Base-by-base conservation (phyloP, 2,797 vertebrate genomes). In the Cryptoblepharus egeriae region DNA sequence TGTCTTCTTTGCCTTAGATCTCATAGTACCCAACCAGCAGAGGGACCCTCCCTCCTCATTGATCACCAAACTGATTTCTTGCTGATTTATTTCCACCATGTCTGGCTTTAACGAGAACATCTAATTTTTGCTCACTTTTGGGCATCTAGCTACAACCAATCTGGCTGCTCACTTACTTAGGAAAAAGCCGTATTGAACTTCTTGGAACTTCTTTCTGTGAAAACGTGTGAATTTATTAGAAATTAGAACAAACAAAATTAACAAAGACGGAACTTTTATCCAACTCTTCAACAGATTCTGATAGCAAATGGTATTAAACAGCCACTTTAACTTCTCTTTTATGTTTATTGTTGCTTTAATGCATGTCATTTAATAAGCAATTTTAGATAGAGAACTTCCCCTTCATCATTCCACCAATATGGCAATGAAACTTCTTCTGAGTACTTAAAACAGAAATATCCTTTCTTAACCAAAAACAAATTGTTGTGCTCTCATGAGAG, bases 11-110 rank as follows among this genome's bases (percentile, higher is more conserved):
- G 52, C 83, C 88, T 75, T 26, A 90, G 88, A 74, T 84, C 83
- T 93, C 91, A 93, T 90, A 92, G 85, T 52, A 82, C 79, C 30
- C 68, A 85, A 87, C 60, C 81, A 90, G 72, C 60, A 79, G 81
- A 80, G 84, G 76, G 81, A 79, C 80, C 80, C 83, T 88, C 81
- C 75, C 74, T 93, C 76, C 72, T 72, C 85, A 89, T 83, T 87
- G 90, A 94, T 93, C 85, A 86, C 39, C 65, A 84, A n/a, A 39
- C 22, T 32, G 30, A n/a, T 30, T 79, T 90, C 60, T 52, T 18
- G 35, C 18, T 61, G 55, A 91, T 89, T 90, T 60, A 18, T 88
- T 93, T 83, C 35, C 88, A 37, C 77, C 79, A 75, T 88, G 55
- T n/a, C 82, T 88, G 63, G 68, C 69, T 92, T 89, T 92, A 92